Evolutionary conservation across 2,113 vertebrate genomes (phyloP).

Genomic region (Phrynosoma blainvillii): DNA sequence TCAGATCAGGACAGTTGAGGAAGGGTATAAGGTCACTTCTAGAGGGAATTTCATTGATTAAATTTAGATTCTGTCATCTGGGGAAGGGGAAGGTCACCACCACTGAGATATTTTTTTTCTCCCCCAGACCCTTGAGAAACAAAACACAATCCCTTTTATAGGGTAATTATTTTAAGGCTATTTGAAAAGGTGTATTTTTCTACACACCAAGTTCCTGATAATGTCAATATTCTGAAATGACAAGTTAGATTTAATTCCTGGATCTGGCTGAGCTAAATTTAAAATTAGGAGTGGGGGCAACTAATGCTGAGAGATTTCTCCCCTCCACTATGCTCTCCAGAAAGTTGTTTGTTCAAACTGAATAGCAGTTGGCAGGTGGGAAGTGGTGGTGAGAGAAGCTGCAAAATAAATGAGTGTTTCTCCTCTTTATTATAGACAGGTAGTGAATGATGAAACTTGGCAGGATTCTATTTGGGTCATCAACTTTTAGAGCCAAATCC

Average conservation of each 20-base stretch:
- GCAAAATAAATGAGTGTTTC: slow-evolving; percentile 29
- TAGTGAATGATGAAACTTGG: slow-evolving; percentile 25
- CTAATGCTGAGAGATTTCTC: not conserved
- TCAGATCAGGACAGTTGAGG: too few relatives aligned
- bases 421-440: slow-evolving; percentile 20
- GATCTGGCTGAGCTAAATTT: slow-evolving; percentile 19
- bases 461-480: slow-evolving; percentile 17
- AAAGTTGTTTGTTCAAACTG: slow-evolving; percentile 20
- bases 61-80: too few relatives aligned
- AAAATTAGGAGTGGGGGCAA: not conserved
- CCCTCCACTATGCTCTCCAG: not conserved
- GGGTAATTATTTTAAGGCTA: not conserved
- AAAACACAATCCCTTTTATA: not conserved
- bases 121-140: not conserved
- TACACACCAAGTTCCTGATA: not conserved
- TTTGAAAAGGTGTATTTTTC: not conserved
- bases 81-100: not conserved
- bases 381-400: slow-evolving; percentile 31
- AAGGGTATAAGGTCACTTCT: not conserved
- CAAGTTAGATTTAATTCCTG: not conserved
- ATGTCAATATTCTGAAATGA: slow-evolving; percentile 4
- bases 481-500: slow-evolving; percentile 23
- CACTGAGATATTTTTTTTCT: not conserved
- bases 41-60: not conserved
- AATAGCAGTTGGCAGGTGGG: slow-evolving; percentile 37